Conservation (phyloP, 2,113 vertebrate species). For the Stictonetta naevosa region DNA sequence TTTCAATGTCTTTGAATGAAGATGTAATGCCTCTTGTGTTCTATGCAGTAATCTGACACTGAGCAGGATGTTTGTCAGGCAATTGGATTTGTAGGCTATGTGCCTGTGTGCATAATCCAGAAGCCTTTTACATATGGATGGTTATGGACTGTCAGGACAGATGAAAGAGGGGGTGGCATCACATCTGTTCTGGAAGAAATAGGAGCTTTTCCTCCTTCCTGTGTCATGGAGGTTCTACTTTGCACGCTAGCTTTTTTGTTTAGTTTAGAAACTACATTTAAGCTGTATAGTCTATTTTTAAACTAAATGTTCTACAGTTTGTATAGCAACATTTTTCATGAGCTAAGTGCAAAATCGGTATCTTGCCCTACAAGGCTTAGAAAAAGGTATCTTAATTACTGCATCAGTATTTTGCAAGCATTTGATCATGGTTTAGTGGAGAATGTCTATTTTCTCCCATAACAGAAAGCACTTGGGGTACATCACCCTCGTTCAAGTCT, state of each 20-base stretch:
- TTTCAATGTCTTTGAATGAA: background rate
- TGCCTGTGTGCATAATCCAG: background rate
- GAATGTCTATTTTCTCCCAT: background rate
- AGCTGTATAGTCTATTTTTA: background rate
- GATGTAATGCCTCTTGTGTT: background rate
- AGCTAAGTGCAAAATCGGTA: background rate
- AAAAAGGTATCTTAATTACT: background rate
- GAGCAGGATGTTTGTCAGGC: background rate
- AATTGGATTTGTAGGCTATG: background rate
- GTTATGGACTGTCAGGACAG: background rate
- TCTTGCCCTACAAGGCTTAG: background rate
- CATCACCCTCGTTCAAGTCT: accelerated
- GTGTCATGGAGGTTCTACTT: background rate
- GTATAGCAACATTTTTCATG: background rate
- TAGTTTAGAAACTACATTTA: background rate
- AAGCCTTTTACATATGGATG: background rate
- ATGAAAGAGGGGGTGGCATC: background rate
- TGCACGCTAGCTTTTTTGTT: background rate
- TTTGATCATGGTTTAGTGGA: background rate
- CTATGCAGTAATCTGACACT: background rate
- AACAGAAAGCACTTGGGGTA: background rate
- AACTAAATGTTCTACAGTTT: background rate
- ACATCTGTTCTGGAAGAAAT: background rate
- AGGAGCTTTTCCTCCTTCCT: background rate
- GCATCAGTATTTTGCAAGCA: background rate